phyloP scores from a whole-genome alignment of 1,140 invertebrate genomes.

The Apis florea region DNA sequence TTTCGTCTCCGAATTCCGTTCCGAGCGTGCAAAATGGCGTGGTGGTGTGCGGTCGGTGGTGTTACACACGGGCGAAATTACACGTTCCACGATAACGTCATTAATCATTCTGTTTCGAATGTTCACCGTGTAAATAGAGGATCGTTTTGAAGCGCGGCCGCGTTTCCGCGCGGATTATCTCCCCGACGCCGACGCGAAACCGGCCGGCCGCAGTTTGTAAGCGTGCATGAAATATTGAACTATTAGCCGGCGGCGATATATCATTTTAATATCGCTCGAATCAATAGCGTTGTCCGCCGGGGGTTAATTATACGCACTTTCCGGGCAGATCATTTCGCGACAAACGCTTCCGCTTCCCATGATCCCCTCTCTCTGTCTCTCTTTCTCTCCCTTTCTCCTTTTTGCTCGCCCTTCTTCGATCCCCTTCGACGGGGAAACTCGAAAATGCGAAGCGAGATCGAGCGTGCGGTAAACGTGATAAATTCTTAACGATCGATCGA shows the following conservation, averaged over 20 bases:
- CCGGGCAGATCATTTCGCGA: neutral
- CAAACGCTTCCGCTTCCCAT: neutral
- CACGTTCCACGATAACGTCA: constrained; percentile 39
- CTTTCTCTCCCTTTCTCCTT: fast-evolving
- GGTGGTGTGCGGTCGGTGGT: too few species aligned
- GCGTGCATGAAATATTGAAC: constrained; percentile 25
- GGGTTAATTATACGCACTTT: constrained; percentile 7
- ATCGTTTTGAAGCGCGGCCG: constrained; percentile 26
- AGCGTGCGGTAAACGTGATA: too few species aligned
- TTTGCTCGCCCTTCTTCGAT: neutral
- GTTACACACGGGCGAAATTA: neutral
- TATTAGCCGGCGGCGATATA: constrained; percentile 23
- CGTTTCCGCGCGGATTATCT: constrained; percentile 41
- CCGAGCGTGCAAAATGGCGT: neutral
- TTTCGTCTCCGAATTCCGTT: neutral
- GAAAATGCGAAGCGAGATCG: too few species aligned
- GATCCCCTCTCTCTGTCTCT: neutral
- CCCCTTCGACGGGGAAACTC: neutral
- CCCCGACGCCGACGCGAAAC: constrained; percentile 13
- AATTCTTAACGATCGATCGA: too few species aligned
- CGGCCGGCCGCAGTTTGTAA: constrained; percentile 10
- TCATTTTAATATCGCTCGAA: constrained; percentile 22
- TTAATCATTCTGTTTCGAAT: constrained; percentile 48
- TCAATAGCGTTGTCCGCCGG: neutral
- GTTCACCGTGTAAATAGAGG: constrained; percentile 42